Evolutionary conservation across 2,113 vertebrate species (phyloP).

Genomic region (Micronisus gabar): DNA sequence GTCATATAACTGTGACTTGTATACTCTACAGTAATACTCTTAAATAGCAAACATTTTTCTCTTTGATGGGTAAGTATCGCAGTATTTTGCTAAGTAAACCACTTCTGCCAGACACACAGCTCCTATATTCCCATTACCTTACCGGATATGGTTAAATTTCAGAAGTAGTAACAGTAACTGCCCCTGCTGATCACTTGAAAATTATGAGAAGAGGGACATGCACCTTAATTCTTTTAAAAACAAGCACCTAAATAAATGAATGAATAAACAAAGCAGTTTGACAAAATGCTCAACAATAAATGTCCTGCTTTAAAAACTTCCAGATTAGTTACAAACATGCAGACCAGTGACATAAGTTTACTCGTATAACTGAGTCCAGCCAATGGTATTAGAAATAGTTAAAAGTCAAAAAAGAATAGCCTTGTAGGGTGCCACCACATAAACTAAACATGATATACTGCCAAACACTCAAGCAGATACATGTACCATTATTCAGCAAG

Average conservation of each 20-base stretch:
- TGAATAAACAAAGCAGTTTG: background rate
- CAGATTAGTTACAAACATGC: background rate
- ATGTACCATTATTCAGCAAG: constrained; percentile 64
- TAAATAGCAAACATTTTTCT: background rate
- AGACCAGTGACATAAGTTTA: background rate
- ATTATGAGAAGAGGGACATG: background rate
- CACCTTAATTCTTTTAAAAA: background rate
- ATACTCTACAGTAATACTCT: background rate
- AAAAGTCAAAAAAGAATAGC: constrained; percentile 37
- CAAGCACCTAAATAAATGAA: background rate
- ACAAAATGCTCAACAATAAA: background rate
- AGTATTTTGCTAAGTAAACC: background rate
- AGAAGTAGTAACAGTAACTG: background rate
- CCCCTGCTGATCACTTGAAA: background rate
- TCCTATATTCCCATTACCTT: background rate
- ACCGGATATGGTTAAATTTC: background rate
- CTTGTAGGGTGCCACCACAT: constrained; percentile 50
- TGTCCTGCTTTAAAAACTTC: background rate
- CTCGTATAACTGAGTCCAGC: background rate
- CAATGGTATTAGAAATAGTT: constrained; percentile 1
- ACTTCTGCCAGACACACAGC: background rate
- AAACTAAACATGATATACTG: constrained; percentile 54
- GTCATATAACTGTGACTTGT: background rate
- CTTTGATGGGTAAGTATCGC: background rate
- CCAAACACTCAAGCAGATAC: constrained; percentile 70